Evolutionary conservation across 2,113 vertebrate species (phyloP), one percentile per base, ranked within the genome.

Genomic region (Halcyon senegalensis): DNA sequence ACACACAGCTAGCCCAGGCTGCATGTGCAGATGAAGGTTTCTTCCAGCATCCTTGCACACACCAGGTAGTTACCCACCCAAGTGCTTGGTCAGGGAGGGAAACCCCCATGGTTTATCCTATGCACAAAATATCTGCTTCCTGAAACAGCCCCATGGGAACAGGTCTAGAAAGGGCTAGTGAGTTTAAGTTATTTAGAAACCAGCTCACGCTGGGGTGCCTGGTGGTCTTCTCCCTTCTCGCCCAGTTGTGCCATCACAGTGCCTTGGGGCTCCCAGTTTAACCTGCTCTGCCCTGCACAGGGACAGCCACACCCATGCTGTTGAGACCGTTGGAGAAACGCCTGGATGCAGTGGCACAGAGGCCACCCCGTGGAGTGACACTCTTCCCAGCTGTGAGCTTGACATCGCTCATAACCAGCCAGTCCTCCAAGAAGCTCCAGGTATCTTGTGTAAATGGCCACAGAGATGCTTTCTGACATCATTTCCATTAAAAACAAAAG

Each of bases 281-380:
- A 48, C 31, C 39, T 3, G 14, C 43, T 74, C 18, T 92, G 43
- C 20, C 27, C 24, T 46, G 44, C 72, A 18, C 80, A 98, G 44
- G 44, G 44, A 97, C 97, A 7, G 79, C 96, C 80, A 95, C 97
- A 10, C 90, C 98, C 62, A 95, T 66, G 0, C 70, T 93, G 60
- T 84, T 89, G 41, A 98, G 75, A 86, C 96, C 87, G 79, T 78
- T 98, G 3, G 97, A 98, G 89, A 97, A 93, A 46, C 51, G 74
- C 78, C 92, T 97, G 19, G 96, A 74, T 66, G 82, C 51, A 5
- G 60, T 75, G 7, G 63, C 44, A 19, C 96, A 18, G 93, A 97
- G 87, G 63, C 96, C 96, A 16, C 18, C 68, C 4, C 87, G 97
- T 9, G 80, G 96, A 12, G 87, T 95, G 43, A 95, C 83, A 48